Conservation (phyloP, 2,797 vertebrate species). For the Chiloscyllium punctatum region DNA sequence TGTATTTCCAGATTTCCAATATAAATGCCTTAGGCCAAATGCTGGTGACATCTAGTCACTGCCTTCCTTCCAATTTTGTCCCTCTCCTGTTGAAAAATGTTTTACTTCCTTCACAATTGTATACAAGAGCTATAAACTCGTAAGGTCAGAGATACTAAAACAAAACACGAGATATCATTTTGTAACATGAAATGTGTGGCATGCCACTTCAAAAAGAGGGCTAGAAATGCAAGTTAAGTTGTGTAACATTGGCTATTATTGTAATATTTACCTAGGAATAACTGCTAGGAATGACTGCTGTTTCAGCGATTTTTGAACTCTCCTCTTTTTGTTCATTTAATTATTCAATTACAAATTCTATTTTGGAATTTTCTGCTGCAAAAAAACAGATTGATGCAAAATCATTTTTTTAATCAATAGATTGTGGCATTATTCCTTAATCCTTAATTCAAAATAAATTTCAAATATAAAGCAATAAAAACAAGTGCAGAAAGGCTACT, state of each 20-base stretch:
- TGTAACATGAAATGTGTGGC: neutral
- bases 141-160: neutral
- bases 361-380: neutral
- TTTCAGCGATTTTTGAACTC: neutral
- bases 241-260: neutral
- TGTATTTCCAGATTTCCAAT: neutral
- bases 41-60: neutral
- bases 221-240: neutral
- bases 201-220: too few relatives aligned
- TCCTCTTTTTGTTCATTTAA: neutral
- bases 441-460: neutral
- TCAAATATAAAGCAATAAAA: slow-evolving; percentile 4
- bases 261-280: neutral
- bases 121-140: neutral
- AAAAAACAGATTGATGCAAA: neutral
- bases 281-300: neutral
- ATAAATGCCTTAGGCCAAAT: neutral
- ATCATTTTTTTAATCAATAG: neutral
- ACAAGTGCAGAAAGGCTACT: neutral
- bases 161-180: neutral
- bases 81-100: neutral
- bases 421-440: neutral
- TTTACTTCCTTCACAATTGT: neutral
- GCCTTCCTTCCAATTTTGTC: neutral
- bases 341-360: neutral